Percentiles rank a stretch among this genome's conserved stretches.
phyloP scores from a whole-genome alignment of 2,797 vertebrate genomes.

The Pipistrellus nathusii region DNA sequence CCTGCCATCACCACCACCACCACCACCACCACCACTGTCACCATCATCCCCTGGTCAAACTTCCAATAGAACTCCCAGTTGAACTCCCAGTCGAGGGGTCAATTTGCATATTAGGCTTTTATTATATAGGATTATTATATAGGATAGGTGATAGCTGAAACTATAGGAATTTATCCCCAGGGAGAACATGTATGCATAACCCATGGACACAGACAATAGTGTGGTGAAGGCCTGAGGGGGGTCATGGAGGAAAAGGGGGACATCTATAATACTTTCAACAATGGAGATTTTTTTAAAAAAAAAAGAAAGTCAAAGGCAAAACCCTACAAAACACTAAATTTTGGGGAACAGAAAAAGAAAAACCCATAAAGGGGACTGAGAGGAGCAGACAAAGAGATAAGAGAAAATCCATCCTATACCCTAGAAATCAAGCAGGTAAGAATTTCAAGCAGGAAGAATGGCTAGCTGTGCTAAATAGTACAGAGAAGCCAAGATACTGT shows the following conservation, averaged over 20 bases:
- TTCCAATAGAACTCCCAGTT: too few species aligned
- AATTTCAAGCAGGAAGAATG: neutral
- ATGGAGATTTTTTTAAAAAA: neutral
- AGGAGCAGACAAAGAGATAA: neutral
- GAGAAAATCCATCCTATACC: conserved; percentile 1
- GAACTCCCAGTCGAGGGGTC: too few species aligned
- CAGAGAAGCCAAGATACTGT: conserved; percentile 19
- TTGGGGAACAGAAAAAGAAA: neutral
- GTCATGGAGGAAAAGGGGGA: too few species aligned
- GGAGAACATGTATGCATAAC: neutral
- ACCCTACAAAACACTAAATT: neutral
- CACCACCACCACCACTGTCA: too few species aligned
- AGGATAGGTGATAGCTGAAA: neutral
- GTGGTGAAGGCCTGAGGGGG: too few species aligned
- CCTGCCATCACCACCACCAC: too few species aligned
- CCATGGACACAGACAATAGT: too few species aligned
- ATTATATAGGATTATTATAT: neutral
- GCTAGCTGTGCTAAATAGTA: neutral
- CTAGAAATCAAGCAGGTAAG: conserved; percentile 45
- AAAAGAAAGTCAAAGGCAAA: neutral
- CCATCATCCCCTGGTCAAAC: too few species aligned
- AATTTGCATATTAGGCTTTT: too few species aligned
- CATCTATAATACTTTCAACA: too few species aligned
- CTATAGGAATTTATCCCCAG: neutral
- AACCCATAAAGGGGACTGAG: neutral